A percentile compares a stretch with the other conserved stretches of the same genome.
Evolutionary conservation across 2,113 vertebrate genomes (phyloP).

Genomic region (Jacana jacana): DNA sequence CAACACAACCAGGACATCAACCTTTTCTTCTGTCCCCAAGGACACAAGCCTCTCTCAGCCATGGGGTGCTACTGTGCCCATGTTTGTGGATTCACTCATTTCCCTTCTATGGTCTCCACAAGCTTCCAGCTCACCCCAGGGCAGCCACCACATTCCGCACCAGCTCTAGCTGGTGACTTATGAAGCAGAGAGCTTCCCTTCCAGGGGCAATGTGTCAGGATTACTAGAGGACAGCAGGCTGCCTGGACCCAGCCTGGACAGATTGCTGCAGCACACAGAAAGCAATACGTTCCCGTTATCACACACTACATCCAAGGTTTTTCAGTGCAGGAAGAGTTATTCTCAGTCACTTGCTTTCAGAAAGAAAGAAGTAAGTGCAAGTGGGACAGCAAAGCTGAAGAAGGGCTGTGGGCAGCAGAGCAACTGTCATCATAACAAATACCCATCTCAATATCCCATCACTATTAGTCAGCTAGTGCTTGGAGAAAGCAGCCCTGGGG

Average conservation of each 20-base stretch:
- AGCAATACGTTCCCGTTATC: not conserved
- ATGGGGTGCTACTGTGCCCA: not conserved
- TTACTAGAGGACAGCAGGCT: not conserved
- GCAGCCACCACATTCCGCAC: not conserved
- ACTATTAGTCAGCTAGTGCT: not conserved
- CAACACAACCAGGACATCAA: not conserved
- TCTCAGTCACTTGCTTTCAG: not conserved
- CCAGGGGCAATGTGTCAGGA: not conserved
- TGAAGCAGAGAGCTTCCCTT: not conserved
- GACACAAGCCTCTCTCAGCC: not conserved
- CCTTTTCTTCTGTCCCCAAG: not conserved
- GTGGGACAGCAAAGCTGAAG: not conserved
- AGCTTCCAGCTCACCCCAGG: not conserved
- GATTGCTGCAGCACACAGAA: not conserved
- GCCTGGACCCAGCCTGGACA: not conserved
- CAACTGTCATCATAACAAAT: not conserved
- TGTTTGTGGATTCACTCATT: not conserved
- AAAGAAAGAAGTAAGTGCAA: not conserved
- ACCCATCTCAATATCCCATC: not conserved
- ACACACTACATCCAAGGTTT: not conserved
- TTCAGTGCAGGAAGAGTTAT: not conserved
- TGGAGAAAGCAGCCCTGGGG: not conserved
- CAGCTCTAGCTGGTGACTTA: not conserved
- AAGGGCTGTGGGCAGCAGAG: not conserved
- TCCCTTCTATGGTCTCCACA: not conserved